These are phyloP conservation scores for Mesorhabditis sp. DNA, from an alignment of 2,888 invertebrate genomes.

Conservation along the genomic window DNA sequence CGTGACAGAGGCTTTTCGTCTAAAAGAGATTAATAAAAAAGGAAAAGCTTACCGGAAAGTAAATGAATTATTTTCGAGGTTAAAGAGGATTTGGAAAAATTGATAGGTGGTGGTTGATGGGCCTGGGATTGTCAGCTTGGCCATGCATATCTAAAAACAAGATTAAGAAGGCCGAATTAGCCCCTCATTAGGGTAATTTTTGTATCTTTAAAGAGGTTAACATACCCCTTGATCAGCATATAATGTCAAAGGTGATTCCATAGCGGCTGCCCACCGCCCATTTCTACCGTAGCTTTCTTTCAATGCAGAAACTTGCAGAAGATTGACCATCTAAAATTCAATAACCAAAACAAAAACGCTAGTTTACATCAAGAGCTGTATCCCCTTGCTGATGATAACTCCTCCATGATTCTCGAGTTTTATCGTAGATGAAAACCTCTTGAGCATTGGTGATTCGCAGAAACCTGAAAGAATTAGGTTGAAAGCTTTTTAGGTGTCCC, in stretches of 20 bases:
- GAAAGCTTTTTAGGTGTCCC: background rate
- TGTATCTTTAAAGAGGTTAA: background rate
- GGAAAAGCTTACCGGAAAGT: too few species aligned
- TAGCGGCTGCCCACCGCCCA: background rate
- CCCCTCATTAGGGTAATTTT: background rate
- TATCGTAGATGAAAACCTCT: slow-evolving; percentile 1
- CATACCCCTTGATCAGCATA: background rate
- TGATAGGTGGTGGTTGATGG: background rate
- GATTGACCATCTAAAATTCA: background rate
- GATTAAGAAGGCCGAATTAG: background rate
- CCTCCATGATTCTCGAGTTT: background rate
- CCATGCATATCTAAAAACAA: slow-evolving; percentile 2
- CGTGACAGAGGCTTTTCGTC: too few species aligned
- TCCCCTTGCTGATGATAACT: background rate
- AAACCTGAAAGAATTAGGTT: too few species aligned
- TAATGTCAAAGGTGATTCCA: background rate
- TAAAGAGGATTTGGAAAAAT: background rate
- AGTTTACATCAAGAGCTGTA: background rate
- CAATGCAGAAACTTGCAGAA: background rate
- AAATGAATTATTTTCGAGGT: background rate
- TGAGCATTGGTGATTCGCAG: background rate
- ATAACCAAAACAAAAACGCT: background rate
- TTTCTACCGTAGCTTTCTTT: background rate
- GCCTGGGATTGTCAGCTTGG: background rate
- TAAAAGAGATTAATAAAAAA: too few species aligned